Evolutionary conservation across 1,140 invertebrate species (phyloP), one percentile per base, ranked within the genome.

Genomic region (Drosophila bocqueti): DNA sequence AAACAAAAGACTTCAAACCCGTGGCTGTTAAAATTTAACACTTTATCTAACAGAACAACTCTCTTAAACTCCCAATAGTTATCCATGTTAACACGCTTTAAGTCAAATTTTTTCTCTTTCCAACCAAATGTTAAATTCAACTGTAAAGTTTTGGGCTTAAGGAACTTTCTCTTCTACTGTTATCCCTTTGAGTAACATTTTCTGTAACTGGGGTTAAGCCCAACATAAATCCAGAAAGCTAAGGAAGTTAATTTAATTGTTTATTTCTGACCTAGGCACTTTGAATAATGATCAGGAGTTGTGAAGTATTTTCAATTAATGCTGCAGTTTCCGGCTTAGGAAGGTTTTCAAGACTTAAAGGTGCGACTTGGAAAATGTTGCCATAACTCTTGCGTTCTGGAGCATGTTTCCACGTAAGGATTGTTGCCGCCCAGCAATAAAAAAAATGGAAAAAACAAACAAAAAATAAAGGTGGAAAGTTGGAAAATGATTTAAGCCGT

Each of bases 401-500:
- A 9, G 50, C 26, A n/a, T 69, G 13, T 34, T 13, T 47, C 5
- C 13, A 24, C 15, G 54, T 50, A 50, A 42, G 50, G 73, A 61
- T 57, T 65, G 52, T 62, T 78, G 57, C 57, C 72, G 38, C 57
- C 52, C 73, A 61, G 49, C 57, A 68, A 50, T 21, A 55, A 59
- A 58, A 61, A 55, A 54, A 38, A 46, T 3, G 8, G 6, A 29
- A 43, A 60, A 71, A 65, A 54, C n/a, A 13, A 36, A 31, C 40
- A 45, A 16, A 64, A 34, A 36, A 43, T 43, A 40, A 29, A 26
- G 36, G 38, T 54, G 40, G 54, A 57, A 75, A 43, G 50, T 50
- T 76, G 72, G 71, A 76, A 76, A 75, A 76, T 76, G 73, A 76
- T 76, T 76, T 76, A 76, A 76, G 72, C 72, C 71, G 60, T 40